Conservation (phyloP, 1,140 invertebrate species). For the Olivierus martensii region DNA sequence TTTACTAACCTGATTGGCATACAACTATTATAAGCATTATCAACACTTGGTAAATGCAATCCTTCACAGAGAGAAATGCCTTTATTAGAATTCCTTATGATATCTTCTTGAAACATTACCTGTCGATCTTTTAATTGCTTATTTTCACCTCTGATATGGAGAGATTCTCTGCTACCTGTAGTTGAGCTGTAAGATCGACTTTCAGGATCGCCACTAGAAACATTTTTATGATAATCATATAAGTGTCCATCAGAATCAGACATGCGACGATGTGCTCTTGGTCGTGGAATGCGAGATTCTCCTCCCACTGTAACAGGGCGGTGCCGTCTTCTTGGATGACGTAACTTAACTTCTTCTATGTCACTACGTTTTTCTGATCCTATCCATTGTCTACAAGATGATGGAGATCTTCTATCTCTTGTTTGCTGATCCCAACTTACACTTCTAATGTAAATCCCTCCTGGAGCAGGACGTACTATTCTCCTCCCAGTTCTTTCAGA, state of each 20-base stretch:
- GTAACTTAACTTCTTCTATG: background rate
- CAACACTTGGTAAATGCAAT: too few species aligned
- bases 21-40: too few species aligned
- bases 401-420: conserved; percentile 1
- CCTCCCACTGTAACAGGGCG: conserved; percentile 1
- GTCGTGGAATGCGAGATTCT: conserved; percentile 14
- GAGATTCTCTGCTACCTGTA: too few species aligned
- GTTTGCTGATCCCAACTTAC: conserved; percentile 16
- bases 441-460: conserved; percentile 12
- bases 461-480: conserved; percentile 1
- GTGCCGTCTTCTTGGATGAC: conserved; percentile 2
- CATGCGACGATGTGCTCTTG: background rate
- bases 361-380: background rate
- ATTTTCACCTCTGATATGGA: too few species aligned
- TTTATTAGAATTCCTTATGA: too few species aligned
- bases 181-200: too few species aligned
- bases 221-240: too few species aligned
- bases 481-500: conserved; percentile 1
- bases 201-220: too few species aligned
- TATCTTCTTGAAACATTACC: too few species aligned
- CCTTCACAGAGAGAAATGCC: too few species aligned
- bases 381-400: background rate
- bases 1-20: too few species aligned
- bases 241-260: conserved; percentile 1
- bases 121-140: too few species aligned